Evolutionary conservation across 2,113 vertebrate species (phyloP).

Genomic region (Larimichthys polyactis): DNA sequence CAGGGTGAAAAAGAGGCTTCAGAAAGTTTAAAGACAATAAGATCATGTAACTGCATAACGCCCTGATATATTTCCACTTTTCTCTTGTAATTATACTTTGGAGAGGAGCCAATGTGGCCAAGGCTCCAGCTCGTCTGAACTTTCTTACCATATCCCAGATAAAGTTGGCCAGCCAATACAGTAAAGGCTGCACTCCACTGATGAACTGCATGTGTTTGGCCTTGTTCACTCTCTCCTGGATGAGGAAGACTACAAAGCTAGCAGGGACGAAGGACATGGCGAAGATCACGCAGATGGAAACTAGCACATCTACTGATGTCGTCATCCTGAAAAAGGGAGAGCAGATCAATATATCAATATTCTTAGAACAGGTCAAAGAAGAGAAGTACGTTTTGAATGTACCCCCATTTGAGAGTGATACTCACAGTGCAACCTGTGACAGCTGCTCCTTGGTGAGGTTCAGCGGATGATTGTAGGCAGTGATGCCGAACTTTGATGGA

Average conservation of each 20-base stretch:
- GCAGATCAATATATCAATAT: background rate
- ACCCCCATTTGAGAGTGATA: constrained; percentile 25
- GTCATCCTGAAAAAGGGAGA: constrained; percentile 89
- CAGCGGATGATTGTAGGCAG: constrained; percentile 93
- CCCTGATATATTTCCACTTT: background rate
- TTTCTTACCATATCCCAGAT: constrained; percentile 98
- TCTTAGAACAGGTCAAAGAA: background rate
- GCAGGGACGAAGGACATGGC: constrained; percentile 96
- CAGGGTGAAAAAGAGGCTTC: background rate
- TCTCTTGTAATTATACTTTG: background rate
- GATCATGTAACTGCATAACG: background rate
- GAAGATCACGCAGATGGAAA: constrained; percentile 96
- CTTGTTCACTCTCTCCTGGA: constrained; percentile 97
- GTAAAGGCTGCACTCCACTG: constrained; percentile 95
- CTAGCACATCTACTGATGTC: constrained; percentile 96
- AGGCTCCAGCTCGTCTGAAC: background rate
- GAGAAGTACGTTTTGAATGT: background rate
- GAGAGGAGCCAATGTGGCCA: background rate
- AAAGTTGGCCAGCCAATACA: constrained; percentile 98
- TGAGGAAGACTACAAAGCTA: constrained; percentile 97
- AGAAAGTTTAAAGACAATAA: background rate
- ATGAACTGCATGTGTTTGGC: constrained; percentile 98
- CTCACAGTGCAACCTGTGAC: constrained; percentile 97
- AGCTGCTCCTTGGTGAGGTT: constrained; percentile 99
- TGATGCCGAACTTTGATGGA: constrained; percentile 90